Base-by-base conservation (phyloP, 2,888 invertebrate species). In the Trimorus sp. region DNA sequence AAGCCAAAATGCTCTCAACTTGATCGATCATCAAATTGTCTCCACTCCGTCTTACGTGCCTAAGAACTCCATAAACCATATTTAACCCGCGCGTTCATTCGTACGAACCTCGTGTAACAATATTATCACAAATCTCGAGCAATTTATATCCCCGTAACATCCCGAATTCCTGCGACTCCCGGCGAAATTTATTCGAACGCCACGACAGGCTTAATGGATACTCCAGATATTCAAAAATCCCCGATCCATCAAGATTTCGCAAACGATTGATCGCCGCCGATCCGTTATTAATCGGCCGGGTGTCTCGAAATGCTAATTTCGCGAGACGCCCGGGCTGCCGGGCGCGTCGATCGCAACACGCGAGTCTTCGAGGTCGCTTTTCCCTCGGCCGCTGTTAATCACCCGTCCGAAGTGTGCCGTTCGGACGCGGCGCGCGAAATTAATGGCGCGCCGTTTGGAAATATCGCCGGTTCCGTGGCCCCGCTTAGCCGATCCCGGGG, bases 401-500 rank as follows among this genome's bases (percentile, higher is more conserved):
- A 58, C 15, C 14, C 15, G 26, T 12, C 12, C 40, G 48, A 62
- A 69, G 62, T 60, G 62, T 70, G 59, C 54, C 79, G 71, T 26
- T 37, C 42, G 58, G 14, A 26, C 36, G 40, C 56, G 26, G 15
- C 42, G 63, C 42, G 16, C 14, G 15, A 81, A 81, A 81, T 81
- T 81, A 71, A 81, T 66, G 76, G 62, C 58, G 53, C 56, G 71
- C 70, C 49, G 48, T 51, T 53, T 54, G 11, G 48, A 75, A 75
- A 66, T 56, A 71, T 40, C 60, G 56, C 66, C 62, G 76, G 76
- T 71, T 70, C 71, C 40, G 70, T 68, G 68, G 45, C 54, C 51
- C n/a, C 15, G 63, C 63, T 26, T 26, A 26, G 40, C 40, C 40
- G 65, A 58, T 58, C 60, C 36, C 42, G 40, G 63, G 49, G 69